phyloP scores from a whole-genome alignment of 2,888 invertebrate species.

The Hemaris fuciformis region DNA sequence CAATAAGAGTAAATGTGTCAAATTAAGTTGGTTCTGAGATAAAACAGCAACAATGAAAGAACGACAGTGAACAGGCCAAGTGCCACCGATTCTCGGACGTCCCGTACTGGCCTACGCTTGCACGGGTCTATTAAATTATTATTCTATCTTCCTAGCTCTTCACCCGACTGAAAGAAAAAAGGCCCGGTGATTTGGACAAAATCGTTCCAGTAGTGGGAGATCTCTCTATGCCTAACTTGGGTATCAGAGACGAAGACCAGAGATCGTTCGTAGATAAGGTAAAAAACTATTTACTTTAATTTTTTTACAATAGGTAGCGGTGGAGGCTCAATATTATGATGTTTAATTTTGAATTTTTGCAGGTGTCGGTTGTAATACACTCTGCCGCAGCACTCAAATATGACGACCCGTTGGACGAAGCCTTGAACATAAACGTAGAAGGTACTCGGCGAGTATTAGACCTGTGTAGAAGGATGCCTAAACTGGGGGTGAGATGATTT shows the following conservation, averaged over 20 bases:
- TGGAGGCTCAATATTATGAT: no score
- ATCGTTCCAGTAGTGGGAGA: conserved; percentile 87
- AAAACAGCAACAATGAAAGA: no score
- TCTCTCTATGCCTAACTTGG: conserved; percentile 87
- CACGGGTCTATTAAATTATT: no score
- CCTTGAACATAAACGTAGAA: conserved; percentile 36
- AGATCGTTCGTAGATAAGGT: conserved; percentile 7
- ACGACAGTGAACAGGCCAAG: no score
- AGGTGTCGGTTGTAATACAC: conserved; percentile 59
- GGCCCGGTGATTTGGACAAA: conserved; percentile 84
- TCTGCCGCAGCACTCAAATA: conserved; percentile 43
- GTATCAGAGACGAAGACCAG: conserved; percentile 79
- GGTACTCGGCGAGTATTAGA: conserved; percentile 38
- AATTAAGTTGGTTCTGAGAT: no score
- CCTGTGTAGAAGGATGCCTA: conserved; percentile 32
- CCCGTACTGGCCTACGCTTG: no score
- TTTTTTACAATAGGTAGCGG: no score
- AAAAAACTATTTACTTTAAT: background rate
- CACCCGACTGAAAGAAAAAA: conserved; percentile 83
- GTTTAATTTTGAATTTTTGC: conserved; percentile 25
- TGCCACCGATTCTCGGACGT: no score
- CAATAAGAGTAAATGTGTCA: no score
- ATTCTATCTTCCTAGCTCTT: conserved; percentile 80
- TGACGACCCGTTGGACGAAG: conserved; percentile 31
- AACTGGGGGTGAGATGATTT: conserved; percentile 35